A percentile compares a stretch with the other conserved stretches of the same genome.
Conservation (phyloP, 2,797 vertebrate genomes). For the Pachyuromys duprasi region DNA sequence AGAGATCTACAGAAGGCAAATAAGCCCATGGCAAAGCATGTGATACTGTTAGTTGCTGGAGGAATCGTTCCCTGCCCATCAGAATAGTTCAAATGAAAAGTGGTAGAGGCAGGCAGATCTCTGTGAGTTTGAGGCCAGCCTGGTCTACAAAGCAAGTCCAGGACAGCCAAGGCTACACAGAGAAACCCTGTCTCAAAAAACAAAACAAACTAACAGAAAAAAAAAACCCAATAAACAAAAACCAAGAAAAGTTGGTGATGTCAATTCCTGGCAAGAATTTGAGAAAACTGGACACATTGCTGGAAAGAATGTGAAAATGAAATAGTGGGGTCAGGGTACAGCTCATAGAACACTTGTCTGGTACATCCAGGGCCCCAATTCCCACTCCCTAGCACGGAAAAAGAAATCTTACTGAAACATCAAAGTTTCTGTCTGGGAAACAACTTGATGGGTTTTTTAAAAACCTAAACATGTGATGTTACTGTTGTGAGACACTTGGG, state of each 20-base stretch:
- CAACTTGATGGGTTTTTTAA: not conserved
- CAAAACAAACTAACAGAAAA: too few species aligned
- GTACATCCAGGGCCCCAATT: too few species aligned
- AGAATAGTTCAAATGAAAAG: constrained; percentile 48
- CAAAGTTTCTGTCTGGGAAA: not conserved
- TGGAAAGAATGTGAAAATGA: not conserved
- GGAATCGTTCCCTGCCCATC: not conserved
- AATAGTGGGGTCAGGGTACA: too few species aligned
- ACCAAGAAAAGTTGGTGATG: not conserved
- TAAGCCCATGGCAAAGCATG: not conserved
- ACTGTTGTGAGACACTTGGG: not conserved
- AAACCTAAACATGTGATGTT: not conserved
- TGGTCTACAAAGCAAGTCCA: too few species aligned
- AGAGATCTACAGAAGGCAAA: constrained; percentile 7
- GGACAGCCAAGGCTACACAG: too few species aligned
- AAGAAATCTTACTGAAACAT: too few species aligned
- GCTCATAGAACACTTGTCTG: too few species aligned
- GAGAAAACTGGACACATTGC: not conserved
- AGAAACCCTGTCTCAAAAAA: too few species aligned
- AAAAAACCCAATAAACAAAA: too few species aligned
- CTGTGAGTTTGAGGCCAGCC: too few species aligned
- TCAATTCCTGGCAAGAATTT: not conserved
- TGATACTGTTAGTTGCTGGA: not conserved
- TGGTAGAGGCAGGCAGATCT: too few species aligned
- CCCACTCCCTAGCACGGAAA: too few species aligned